Percentiles rank a stretch among this genome's conserved stretches.
Conservation (phyloP, 1,140 invertebrate genomes). For the Aphidius gifuensis region DNA sequence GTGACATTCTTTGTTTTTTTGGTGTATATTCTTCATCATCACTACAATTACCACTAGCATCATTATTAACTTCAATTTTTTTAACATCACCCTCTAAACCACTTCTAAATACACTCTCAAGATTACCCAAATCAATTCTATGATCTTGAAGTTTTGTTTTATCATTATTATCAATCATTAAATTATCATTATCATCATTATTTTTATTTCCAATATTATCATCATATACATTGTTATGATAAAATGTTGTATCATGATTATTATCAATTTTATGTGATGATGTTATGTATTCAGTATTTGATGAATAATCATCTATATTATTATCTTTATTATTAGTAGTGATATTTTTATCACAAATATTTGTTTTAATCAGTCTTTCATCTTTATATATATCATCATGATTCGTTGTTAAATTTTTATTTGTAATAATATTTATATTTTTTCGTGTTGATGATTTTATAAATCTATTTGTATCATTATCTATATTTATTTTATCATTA, state of each 20-base stretch:
- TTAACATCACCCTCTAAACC: constrained; percentile 38
- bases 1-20: constrained; percentile 53
- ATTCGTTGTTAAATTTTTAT: constrained; percentile 19
- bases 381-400: constrained; percentile 22
- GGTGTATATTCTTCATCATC: constrained; percentile 53
- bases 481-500: constrained; percentile 30
- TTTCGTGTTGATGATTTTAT: constrained; percentile 1
- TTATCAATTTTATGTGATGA: constrained; percentile 2
- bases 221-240: constrained; percentile 13
- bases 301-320: constrained; percentile 31
- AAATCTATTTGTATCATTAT: constrained; percentile 18
- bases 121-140: constrained; percentile 45
- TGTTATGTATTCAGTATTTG: constrained; percentile 23
- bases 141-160: constrained; percentile 41
- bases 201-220: background rate
- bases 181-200: background rate
- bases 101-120: constrained; percentile 43
- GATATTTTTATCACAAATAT: constrained; percentile 22
- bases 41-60: constrained; percentile 40
- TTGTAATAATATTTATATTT: constrained; percentile 21
- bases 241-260: constrained; percentile 13
- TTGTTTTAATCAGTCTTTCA: constrained; percentile 26
- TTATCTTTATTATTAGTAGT: constrained; percentile 20
- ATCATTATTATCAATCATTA: constrained; percentile 27
- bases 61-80: constrained; percentile 34